Conservation (phyloP, 2,888 invertebrate species). For the Icerya purchasi region DNA sequence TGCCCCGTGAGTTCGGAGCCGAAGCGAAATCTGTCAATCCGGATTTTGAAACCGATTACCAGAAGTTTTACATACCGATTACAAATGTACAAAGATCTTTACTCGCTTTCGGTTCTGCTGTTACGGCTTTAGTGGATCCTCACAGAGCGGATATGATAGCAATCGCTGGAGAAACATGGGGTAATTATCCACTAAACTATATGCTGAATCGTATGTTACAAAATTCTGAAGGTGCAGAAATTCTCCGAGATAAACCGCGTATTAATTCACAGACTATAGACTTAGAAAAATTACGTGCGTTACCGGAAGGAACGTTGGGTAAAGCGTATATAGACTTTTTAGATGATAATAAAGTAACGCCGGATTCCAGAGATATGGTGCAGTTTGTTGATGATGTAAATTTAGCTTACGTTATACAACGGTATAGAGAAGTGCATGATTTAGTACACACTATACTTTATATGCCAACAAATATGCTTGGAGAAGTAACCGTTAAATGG, state of each 20-base stretch:
- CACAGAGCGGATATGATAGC: slow-evolving; percentile 27
- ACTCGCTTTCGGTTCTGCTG: slow-evolving; percentile 68
- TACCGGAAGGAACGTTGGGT: slow-evolving; percentile 68
- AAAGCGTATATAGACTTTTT: slow-evolving; percentile 68
- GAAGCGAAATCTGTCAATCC: background rate
- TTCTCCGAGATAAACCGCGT: slow-evolving; percentile 56
- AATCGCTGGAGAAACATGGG: slow-evolving; percentile 21
- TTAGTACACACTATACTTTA: slow-evolving; percentile 72
- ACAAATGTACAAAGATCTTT: slow-evolving; percentile 50
- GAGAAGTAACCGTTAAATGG: slow-evolving; percentile 89
- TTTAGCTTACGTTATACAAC: slow-evolving; percentile 85
- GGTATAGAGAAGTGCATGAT: slow-evolving; percentile 94
- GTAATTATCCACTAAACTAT: slow-evolving; percentile 36
- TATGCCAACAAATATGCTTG: slow-evolving; percentile 86
- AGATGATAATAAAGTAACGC: slow-evolving; percentile 63
- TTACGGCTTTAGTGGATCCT: slow-evolving; percentile 61
- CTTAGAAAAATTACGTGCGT: slow-evolving; percentile 39
- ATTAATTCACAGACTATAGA: slow-evolving; percentile 67
- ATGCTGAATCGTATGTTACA: slow-evolving; percentile 54
- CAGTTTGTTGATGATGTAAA: slow-evolving; percentile 77
- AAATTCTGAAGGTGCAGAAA: slow-evolving; percentile 52
- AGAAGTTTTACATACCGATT: slow-evolving; percentile 39
- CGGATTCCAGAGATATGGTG: slow-evolving; percentile 74
- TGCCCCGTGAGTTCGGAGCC: no score
- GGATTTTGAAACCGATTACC: slow-evolving; percentile 28